Conservation (phyloP, 2,888 invertebrate species). For the Stenurella melanura region DNA sequence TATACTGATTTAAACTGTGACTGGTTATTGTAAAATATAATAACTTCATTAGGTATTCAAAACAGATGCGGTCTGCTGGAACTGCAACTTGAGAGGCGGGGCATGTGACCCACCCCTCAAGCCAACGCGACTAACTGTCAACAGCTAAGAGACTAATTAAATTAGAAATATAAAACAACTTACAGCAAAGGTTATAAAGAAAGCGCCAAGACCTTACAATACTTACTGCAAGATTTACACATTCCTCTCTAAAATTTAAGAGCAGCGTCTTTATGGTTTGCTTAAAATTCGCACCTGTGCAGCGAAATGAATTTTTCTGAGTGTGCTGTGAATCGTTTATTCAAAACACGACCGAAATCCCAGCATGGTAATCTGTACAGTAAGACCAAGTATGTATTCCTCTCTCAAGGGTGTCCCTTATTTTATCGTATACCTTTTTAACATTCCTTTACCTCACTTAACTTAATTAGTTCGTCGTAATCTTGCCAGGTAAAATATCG, state of each 20-base stretch:
- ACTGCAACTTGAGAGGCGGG: background rate
- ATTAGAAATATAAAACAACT: background rate
- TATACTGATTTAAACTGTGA: background rate
- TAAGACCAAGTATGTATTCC: constrained; percentile 30
- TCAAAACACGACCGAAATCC: constrained; percentile 45
- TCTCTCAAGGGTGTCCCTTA: constrained; percentile 37
- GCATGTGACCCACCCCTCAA: background rate
- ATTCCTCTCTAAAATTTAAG: constrained; percentile 4
- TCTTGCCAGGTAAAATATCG: constrained; percentile 33
- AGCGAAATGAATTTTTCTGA: constrained; percentile 31
- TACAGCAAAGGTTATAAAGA: constrained; percentile 7
- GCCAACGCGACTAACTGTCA: background rate
- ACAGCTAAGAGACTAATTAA: background rate
- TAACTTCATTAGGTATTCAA: background rate
- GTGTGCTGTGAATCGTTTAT: constrained; percentile 35
- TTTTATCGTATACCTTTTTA: constrained; percentile 37
- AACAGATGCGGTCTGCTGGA: background rate
- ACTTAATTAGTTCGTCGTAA: constrained; percentile 35
- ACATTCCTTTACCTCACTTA: constrained; percentile 35
- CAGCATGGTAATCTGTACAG: constrained; percentile 40
- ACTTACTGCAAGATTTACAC: background rate
- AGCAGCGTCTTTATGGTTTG: constrained; percentile 9
- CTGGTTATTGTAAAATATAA: background rate
- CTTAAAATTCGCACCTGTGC: constrained; percentile 35
- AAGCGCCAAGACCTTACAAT: background rate